phyloP scores from a whole-genome alignment of 2,113 vertebrate genomes.

The Pollachius pollachius region DNA sequence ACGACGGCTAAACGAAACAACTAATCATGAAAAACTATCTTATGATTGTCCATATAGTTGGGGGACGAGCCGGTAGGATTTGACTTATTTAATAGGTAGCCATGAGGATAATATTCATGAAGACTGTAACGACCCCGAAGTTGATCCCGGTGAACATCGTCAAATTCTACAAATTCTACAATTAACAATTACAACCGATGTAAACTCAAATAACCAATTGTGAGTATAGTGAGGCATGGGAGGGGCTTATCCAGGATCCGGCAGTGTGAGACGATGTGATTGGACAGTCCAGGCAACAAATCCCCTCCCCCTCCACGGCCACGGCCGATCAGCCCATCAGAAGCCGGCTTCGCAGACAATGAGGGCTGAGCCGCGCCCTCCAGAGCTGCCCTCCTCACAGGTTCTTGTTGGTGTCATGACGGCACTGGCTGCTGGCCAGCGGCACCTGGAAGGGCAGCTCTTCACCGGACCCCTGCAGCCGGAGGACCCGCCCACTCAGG shows the following conservation, averaged over 20 bases:
- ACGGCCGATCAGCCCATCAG: constrained; percentile 23
- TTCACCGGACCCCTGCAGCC: constrained; percentile 72
- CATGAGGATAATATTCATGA: constrained; percentile 33
- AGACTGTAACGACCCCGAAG: background rate
- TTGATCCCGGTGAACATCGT: constrained; percentile 16
- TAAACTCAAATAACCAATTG: constrained; percentile 42
- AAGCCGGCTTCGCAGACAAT: background rate
- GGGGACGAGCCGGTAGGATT: constrained; percentile 23
- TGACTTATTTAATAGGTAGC: constrained; percentile 45
- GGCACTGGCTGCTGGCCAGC: constrained; percentile 54
- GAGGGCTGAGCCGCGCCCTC: constrained; percentile 11
- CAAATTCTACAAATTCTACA: constrained; percentile 34
- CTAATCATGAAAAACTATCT: constrained; percentile 35
- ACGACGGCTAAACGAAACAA: background rate
- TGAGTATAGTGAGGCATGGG: background rate
- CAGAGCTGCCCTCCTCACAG: constrained; percentile 56
- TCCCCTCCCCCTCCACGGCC: constrained; percentile 6
- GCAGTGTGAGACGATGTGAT: constrained; percentile 39
- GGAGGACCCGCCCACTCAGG: constrained; percentile 78
- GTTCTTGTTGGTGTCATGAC: constrained; percentile 73
- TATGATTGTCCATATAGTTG: constrained; percentile 12
- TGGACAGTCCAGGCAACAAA: constrained; percentile 42
- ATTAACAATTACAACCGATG: constrained; percentile 64
- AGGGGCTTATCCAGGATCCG: constrained; percentile 39
- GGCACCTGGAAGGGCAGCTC: constrained; percentile 85